A percentile compares a stretch with the other conserved stretches of the same genome.
These are phyloP conservation scores for Ceuthmochares aereus DNA, from an alignment of 2,113 vertebrate species.

Conservation along the genomic window DNA sequence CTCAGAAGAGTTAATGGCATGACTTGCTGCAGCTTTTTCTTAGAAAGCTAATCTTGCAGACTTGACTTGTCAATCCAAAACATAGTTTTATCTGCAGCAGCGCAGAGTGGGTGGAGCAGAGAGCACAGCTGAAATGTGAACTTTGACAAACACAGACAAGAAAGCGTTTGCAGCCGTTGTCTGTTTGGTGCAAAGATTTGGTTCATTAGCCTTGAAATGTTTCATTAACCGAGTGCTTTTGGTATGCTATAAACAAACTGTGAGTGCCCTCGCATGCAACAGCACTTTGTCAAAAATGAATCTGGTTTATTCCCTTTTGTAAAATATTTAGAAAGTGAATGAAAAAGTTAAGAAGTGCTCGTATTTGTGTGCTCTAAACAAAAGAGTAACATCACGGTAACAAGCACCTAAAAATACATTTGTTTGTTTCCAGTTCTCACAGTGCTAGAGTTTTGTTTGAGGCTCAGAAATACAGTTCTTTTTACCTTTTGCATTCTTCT, in stretches of 20 bases:
- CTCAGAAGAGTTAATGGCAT: conserved; percentile 43
- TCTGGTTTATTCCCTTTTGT: background rate
- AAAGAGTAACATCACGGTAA: background rate
- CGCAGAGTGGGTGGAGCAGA: conserved; percentile 62
- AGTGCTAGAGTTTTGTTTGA: background rate
- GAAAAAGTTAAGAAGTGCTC: background rate
- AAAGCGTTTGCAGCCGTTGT: conserved; percentile 6
- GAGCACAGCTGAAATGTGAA: conserved; percentile 73
- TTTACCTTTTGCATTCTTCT: background rate
- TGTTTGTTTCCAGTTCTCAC: background rate
- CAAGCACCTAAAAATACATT: background rate
- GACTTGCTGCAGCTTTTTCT: background rate
- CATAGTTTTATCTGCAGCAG: conserved; percentile 82
- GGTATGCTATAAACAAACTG: conserved; percentile 22
- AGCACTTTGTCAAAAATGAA: conserved; percentile 25
- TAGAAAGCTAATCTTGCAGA: background rate
- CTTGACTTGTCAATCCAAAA: conserved; percentile 64
- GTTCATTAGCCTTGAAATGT: conserved; percentile 72
- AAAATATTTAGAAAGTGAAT: background rate
- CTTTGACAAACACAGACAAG: conserved; percentile 62
- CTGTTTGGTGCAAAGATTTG: conserved; percentile 55
- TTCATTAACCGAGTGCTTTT: conserved; percentile 43
- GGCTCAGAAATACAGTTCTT: background rate
- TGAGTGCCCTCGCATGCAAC: background rate
- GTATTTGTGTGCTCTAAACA: background rate